Evolutionary conservation across 2,113 vertebrate species (phyloP), one percentile per base, ranked within the genome.

Genomic region (Campylomormyrus tamandua): DNA sequence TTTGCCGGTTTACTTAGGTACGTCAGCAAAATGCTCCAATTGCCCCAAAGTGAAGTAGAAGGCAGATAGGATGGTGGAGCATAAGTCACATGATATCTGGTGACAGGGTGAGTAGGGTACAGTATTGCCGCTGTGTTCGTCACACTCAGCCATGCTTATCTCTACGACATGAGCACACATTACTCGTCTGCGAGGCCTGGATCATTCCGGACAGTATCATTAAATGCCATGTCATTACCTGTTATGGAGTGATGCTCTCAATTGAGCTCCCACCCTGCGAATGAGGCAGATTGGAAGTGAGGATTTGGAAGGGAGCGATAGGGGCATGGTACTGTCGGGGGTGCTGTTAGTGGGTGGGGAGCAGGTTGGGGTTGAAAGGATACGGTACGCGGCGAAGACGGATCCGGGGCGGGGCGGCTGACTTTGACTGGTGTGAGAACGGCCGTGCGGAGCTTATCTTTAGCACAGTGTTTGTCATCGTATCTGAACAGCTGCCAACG

Each of bases 171-270:
- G 97, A 97, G 96, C 94, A 96, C 96, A 96, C 97, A 97, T 97
- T 97, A 96, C 97, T 97, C 97, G 94, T 97, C 97, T 96, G 95
- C 95, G 93, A 96, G 94, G 95, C 96, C 94, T 92, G 97, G 97
- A 99, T 99, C 97, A 96, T 97, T 98, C 96, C 97, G 97, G 98
- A 99, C 98, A 99, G 98, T 98, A 98, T 99, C 98, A 99, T 99
- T 99, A 99, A 99, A 99, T 97, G 97, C 97, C 97, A 97, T 96
- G 98, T 99, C 98, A 97, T 98, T 98, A 97, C 97, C 96, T 96
- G 98, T 99, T 99, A 99, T 96, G 97, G 98, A 98, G 97, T 96
- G 96, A 95, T 96, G 96, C 97, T 95, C 96, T 96, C 94, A 96
- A 96, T 97, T 95, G 96, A 94, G 95, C 92, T 96, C 96, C 96